phyloP scores from a whole-genome alignment of 2,888 invertebrate genomes.

The Dynastes grantii region DNA sequence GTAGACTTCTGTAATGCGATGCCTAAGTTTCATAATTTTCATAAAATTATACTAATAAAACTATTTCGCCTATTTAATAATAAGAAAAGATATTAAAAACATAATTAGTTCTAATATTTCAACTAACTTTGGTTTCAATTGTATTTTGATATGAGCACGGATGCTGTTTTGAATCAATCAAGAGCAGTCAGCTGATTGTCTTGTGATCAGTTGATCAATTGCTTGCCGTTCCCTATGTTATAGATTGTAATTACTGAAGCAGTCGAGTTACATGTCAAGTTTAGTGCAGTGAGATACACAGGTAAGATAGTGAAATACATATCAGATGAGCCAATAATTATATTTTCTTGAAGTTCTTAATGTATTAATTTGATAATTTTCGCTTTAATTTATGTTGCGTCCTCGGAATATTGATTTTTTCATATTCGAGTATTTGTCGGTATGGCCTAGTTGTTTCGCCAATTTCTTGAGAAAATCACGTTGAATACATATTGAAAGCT shows the following conservation, averaged over 20 bases:
- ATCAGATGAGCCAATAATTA: conserved; percentile 58
- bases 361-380: not conserved
- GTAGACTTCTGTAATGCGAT: not conserved
- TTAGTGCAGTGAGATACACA: conserved; percentile 61
- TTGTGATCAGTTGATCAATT: conserved; percentile 64
- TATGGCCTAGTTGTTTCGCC: not conserved
- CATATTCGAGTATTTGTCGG: not conserved
- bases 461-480: not conserved
- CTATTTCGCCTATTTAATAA: not conserved
- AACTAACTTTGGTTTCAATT: not conserved
- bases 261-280: conserved; percentile 59
- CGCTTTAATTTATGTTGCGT: not conserved
- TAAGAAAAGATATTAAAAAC: not conserved
- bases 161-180: conserved; percentile 35
- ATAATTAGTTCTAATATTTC: not conserved
- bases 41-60: not conserved
- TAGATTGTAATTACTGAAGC: not conserved
- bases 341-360: not conserved
- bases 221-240: conserved; percentile 28
- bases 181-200: conserved; percentile 67
- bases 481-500: not conserved
- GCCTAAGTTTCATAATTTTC: not conserved
- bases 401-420: not conserved
- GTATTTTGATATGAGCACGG: conserved; percentile 41
- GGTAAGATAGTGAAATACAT: conserved; percentile 59